Evolutionary conservation across 1,140 invertebrate genomes (phyloP).

Genomic region (Cyclina sinensis): DNA sequence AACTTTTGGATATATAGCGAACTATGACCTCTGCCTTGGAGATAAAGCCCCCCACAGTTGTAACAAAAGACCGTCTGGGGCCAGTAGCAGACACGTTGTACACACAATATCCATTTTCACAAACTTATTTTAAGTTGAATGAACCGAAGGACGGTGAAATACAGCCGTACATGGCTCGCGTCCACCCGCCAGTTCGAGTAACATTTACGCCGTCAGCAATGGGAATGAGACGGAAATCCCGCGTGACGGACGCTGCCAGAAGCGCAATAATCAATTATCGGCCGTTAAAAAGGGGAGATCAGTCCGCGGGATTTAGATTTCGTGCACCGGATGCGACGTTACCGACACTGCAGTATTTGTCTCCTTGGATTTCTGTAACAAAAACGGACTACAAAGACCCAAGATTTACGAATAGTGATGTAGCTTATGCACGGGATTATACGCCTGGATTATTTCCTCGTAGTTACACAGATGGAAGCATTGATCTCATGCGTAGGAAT

Average conservation of each 20-base stretch:
- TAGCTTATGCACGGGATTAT: background rate
- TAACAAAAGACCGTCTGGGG: background rate
- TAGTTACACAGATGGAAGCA: constrained; percentile 26
- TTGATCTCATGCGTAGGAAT: constrained; percentile 22
- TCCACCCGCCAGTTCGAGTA: constrained; percentile 39
- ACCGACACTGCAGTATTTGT: constrained; percentile 42
- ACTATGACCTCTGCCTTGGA: constrained; percentile 26
- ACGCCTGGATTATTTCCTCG: background rate
- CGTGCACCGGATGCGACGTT: constrained; percentile 53
- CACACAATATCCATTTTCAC: background rate
- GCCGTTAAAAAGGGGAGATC: constrained; percentile 36
- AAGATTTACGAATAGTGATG: background rate
- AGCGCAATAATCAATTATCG: constrained; percentile 53
- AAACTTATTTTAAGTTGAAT: background rate
- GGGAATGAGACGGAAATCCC: constrained; percentile 27
- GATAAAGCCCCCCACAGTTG: background rate
- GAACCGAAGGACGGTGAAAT: background rate
- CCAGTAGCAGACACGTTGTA: background rate
- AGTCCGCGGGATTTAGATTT: background rate
- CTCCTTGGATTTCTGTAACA: constrained; percentile 57
- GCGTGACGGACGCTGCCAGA: constrained; percentile 35
- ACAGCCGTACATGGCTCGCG: constrained; percentile 33
- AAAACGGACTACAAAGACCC: constrained; percentile 55
- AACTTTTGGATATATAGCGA: constrained; percentile 28
- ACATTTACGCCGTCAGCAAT: constrained; percentile 12